Evolutionary conservation across 2,113 vertebrate species (phyloP), one percentile per base, ranked within the genome.

Genomic region (Thermophis baileyi): DNA sequence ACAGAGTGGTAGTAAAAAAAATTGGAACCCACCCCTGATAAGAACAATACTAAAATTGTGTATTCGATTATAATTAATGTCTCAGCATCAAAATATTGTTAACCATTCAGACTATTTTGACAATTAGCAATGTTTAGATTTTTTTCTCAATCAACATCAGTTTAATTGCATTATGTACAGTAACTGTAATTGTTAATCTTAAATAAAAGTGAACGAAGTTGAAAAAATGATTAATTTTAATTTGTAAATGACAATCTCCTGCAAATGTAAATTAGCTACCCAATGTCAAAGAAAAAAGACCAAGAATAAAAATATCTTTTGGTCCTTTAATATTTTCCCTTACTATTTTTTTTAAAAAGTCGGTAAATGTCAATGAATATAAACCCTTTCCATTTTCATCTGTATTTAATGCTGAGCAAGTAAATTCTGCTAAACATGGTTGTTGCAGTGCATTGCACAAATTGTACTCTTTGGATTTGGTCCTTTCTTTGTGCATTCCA

Each of bases 51-150:
- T 96, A 93, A 94, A 94, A 93, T 25, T 92, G 94, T 95, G 94
- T 94, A 96, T 95, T 97, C 90, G 95, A 93, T 92, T 94, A 91
- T 95, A 95, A 91, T 85, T 96, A 96, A 96, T 96, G 95, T 96
- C 94, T 96, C 96, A 96, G 92, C 95, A 96, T 87, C 91, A 93
- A 95, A 96, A 96, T 96, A 95, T 95, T 95, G 91, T 94, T 94
- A 74, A 74, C 87, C 91, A 94, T 92, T 93, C 92, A 95, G 95
- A 93, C 96, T 94, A n/a, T n/a, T n/a, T n/a, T n/a, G n/a, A 60
- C 95, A 95, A 95, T 96, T 96, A 96, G 96, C 93, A 95, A 20
- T 94, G 20, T 69, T 27, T 88, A 7, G 24, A 88, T 88, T 49
- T 44, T 87, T 40, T 20, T 0, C 11, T 63, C 7, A 88, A 40